These are phyloP conservation scores for Tetragnatha montana DNA, from an alignment of 2,888 invertebrate genomes.

Conservation along the genomic window DNA sequence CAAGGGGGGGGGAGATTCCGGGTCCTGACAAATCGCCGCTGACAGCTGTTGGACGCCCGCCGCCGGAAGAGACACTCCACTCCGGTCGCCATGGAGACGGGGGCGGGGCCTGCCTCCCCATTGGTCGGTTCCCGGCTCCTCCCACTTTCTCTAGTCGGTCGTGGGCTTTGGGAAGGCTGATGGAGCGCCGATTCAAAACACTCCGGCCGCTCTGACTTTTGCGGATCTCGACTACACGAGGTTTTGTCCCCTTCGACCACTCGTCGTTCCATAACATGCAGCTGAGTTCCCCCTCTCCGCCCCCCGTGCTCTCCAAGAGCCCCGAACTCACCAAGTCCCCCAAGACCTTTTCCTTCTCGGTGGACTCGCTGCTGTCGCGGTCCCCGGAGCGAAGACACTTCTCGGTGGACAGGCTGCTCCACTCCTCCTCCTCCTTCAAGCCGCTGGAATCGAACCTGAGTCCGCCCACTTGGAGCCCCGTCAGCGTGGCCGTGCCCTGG, in stretches of 20 bases:
- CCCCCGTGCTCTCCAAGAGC: constrained; percentile 54
- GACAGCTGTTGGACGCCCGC: constrained; percentile 65
- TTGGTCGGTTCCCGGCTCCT: constrained; percentile 21
- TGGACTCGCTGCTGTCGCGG: constrained; percentile 60
- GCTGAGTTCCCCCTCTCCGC: constrained; percentile 42
- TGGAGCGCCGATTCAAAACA: constrained; percentile 46
- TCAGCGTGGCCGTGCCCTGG: constrained; percentile 62
- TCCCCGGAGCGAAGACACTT: constrained; percentile 10
- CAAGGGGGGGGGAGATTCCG: too few relatives aligned
- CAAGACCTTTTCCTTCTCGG: constrained; percentile 66
- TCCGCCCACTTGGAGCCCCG: constrained; percentile 49
- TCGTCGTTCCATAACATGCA: background rate
- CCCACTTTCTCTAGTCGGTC: constrained; percentile 19
- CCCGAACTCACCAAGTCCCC: constrained; percentile 46
- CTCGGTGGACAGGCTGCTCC: constrained; percentile 25
- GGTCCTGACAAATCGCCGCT: constrained; percentile 70
- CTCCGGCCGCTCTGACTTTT: background rate
- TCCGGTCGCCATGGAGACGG: constrained; percentile 55
- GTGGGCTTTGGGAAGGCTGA: constrained; percentile 3
- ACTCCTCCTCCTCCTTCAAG: constrained; percentile 2
- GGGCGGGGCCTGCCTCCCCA: constrained; percentile 37
- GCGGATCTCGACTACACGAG: background rate
- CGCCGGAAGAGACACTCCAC: constrained; percentile 59
- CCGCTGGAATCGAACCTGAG: constrained; percentile 41
- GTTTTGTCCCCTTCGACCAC: background rate